Evolutionary conservation across 2,888 invertebrate genomes (phyloP).

Genomic region (Phyto melanocephala): DNA sequence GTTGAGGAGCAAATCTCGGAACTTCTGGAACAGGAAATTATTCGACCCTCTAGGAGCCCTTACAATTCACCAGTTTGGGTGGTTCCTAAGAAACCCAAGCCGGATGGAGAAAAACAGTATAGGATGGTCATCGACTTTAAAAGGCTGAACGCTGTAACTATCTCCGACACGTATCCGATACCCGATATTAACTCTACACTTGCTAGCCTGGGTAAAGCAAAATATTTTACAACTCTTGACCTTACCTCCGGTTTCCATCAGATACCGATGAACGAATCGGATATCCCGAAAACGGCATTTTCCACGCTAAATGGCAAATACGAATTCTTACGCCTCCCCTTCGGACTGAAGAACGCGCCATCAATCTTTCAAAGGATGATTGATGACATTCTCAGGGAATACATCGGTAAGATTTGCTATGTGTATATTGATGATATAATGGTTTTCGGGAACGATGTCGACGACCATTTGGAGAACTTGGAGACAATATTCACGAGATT

Average conservation of each 20-base stretch:
- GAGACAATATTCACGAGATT: conserved; percentile 10
- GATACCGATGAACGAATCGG: background rate
- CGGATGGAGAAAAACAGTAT: no score
- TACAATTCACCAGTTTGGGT: conserved; percentile 68
- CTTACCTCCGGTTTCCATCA: conserved; percentile 66
- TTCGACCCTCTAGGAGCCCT: conserved; percentile 68
- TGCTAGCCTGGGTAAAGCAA: conserved; percentile 58
- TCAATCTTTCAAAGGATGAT: no score
- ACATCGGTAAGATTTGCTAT: conserved; percentile 55
- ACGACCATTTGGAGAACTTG: conserved; percentile 42
- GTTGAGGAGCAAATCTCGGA: no score
- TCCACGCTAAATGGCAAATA: no score
- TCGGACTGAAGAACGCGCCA: no score
- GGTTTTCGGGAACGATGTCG: conserved; percentile 45
- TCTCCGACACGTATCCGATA: conserved; percentile 62
- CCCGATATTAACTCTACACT: no score
- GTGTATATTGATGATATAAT: conserved; percentile 65
- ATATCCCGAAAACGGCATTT: no score
- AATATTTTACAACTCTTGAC: conserved; percentile 64
- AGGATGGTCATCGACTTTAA: conserved; percentile 66
- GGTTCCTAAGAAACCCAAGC: conserved; percentile 66
- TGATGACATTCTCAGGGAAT: background rate
- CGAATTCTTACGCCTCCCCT: no score
- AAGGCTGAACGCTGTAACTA: conserved; percentile 62
- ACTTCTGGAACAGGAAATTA: conserved; percentile 22